A percentile compares a stretch with the other conserved stretches of the same genome.
Evolutionary conservation across 2,888 invertebrate species (phyloP).

Genomic region (Temnothorax unifasciatus): DNA sequence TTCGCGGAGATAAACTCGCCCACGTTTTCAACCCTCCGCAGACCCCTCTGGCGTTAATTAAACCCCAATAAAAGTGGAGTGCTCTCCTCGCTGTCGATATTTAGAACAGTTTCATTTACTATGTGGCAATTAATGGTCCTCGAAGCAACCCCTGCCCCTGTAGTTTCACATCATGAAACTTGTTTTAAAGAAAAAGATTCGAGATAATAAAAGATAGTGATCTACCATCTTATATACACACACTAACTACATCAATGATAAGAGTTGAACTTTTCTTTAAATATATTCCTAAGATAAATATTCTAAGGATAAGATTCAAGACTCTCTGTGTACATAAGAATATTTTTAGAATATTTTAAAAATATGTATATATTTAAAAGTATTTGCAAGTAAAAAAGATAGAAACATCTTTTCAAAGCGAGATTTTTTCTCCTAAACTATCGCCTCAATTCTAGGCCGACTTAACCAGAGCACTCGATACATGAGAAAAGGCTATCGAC

Average conservation of each 20-base stretch:
- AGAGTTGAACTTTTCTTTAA: not conserved
- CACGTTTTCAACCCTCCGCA: conserved; percentile 37
- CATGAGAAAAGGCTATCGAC: conserved; percentile 3
- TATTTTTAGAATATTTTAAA: not conserved
- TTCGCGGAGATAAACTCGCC: conserved; percentile 62
- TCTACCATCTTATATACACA: not conserved
- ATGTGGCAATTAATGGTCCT: conserved; percentile 14
- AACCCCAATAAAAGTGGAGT: conserved; percentile 38
- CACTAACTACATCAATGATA: not conserved
- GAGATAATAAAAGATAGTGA: not conserved
- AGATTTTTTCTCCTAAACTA: not conserved
- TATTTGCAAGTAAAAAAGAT: not conserved
- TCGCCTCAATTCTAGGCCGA: not conserved
- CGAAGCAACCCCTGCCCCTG: not conserved
- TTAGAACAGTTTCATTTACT: conserved; percentile 49
- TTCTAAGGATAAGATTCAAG: not conserved
- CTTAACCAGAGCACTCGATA: not conserved
- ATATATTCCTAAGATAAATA: not conserved
- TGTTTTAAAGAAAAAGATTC: not conserved
- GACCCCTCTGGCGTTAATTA: conserved; percentile 63
- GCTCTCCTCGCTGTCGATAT: conserved; percentile 34
- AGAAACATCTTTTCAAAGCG: not conserved
- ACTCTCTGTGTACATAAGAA: not conserved
- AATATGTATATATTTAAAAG: not conserved
- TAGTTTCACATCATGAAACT: not conserved